These are phyloP conservation scores for Sipha flava DNA, from an alignment of 1,140 invertebrate genomes.

Conservation along the genomic window DNA sequence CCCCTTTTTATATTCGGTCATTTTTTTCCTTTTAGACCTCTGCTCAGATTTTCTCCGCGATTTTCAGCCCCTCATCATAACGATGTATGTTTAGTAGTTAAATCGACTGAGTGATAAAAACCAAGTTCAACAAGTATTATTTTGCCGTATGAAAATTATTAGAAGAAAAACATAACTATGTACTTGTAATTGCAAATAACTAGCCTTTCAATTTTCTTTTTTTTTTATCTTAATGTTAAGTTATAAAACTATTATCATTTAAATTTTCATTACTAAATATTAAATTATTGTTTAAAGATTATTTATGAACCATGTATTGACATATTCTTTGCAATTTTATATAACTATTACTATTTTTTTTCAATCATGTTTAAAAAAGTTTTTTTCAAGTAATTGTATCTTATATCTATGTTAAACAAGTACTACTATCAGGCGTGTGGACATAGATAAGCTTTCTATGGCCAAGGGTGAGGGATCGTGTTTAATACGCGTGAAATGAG, in stretches of 20 bases:
- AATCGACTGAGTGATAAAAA: not conserved
- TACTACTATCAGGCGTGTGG: not conserved
- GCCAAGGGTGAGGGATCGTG: constrained; percentile 1
- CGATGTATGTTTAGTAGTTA: not conserved
- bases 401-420: not conserved
- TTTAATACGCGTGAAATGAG: constrained; percentile 26
- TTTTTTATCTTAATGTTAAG: too few species aligned
- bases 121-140: constrained; percentile 23
- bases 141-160: not conserved
- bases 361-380: too few species aligned
- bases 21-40: not conserved
- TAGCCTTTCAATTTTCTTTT: too few species aligned
- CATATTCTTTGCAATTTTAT: too few species aligned
- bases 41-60: constrained; percentile 9
- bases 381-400: not conserved
- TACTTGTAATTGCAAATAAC: too few species aligned
- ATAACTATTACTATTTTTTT: too few species aligned
- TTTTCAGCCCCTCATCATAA: constrained; percentile 11
- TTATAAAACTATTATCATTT: too few species aligned
- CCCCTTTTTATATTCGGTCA: constrained; percentile 32
- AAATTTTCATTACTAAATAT: too few species aligned
- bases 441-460: not conserved
- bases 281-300: too few species aligned
- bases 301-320: too few species aligned
- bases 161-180: too few species aligned